Evolutionary conservation across 1,140 invertebrate species (phyloP).

Genomic region (Nixonia krombeini): DNA sequence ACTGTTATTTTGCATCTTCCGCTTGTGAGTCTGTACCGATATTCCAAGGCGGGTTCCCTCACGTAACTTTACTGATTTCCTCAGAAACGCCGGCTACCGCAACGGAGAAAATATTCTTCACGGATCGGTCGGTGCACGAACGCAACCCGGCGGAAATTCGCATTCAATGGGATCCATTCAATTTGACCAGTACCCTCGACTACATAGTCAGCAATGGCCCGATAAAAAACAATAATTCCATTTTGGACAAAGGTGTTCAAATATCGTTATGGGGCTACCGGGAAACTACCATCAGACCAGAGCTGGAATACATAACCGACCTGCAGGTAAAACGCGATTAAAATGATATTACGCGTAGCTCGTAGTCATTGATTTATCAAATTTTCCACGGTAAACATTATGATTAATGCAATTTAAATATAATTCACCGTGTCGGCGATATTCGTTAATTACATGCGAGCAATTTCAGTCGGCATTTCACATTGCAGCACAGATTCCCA

Average conservation of each 20-base stretch:
- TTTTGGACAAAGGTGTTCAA: constrained; percentile 71
- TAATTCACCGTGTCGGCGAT: no score
- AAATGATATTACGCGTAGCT: no score
- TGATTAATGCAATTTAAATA: no score
- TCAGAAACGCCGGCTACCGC: constrained; percentile 89
- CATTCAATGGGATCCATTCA: constrained; percentile 86
- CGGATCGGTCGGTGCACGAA: constrained; percentile 80
- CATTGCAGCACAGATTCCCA: no score
- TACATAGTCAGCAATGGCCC: constrained; percentile 63
- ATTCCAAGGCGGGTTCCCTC: no score
- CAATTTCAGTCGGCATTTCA: no score
- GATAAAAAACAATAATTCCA: constrained; percentile 28
- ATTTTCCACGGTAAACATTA: no score
- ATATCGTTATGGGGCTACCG: constrained; percentile 91
- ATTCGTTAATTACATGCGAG: no score
- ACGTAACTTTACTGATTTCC: no score
- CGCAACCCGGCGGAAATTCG: constrained; percentile 80
- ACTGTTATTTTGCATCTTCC: not conserved
- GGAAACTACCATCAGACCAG: constrained; percentile 82
- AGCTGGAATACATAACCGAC: constrained; percentile 76
- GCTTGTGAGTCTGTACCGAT: not conserved
- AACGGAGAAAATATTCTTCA: constrained; percentile 87
- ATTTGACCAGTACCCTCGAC: constrained; percentile 85
- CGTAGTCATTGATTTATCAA: no score
- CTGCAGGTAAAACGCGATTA: constrained; percentile 72